Conservation (phyloP, 2,888 invertebrate genomes). For the Opisthograptis luteolata region DNA sequence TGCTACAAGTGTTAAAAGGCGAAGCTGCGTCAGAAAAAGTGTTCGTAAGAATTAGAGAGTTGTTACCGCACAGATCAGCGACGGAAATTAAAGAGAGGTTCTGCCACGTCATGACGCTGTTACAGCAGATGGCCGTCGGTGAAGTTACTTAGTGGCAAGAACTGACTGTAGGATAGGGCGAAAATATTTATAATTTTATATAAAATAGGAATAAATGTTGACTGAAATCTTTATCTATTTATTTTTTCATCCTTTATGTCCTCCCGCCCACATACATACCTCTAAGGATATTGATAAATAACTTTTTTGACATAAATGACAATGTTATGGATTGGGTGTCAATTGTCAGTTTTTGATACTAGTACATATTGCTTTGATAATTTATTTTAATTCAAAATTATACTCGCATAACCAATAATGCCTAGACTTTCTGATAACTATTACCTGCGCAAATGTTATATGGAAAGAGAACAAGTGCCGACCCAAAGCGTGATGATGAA, state of each 20-base stretch:
- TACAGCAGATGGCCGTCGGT: conserved; percentile 85
- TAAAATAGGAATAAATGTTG: conserved; percentile 59
- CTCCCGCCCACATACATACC: too few species aligned
- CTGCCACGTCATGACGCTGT: conserved; percentile 84
- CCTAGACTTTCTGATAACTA: conserved; percentile 60
- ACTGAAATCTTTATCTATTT: conserved; percentile 3
- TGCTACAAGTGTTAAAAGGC: conserved; percentile 90
- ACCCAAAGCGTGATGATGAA: conserved; percentile 66
- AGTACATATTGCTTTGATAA: too few species aligned
- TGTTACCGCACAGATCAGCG: conserved; percentile 82
- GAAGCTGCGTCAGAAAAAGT: conserved; percentile 87
- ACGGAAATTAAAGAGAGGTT: conserved; percentile 86
- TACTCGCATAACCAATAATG: conserved; percentile 41
- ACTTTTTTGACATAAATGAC: too few species aligned
- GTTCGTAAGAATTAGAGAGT: conserved; percentile 81
- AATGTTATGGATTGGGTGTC: too few species aligned
- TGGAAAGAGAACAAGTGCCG: conserved; percentile 66
- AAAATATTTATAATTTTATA: conserved; percentile 74
- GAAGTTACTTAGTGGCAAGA: conserved; percentile 66
- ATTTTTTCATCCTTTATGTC: too few species aligned
- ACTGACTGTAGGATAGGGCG: conserved; percentile 50
- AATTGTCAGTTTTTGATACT: too few species aligned
- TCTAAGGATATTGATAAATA: too few species aligned
- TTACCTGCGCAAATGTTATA: conserved; percentile 64
- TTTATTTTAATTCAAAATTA: conserved; percentile 5